Percentiles rank a stretch among this genome's conserved stretches.
Evolutionary conservation across 2,888 invertebrate species (phyloP).

Genomic region (Gortyna flavago): DNA sequence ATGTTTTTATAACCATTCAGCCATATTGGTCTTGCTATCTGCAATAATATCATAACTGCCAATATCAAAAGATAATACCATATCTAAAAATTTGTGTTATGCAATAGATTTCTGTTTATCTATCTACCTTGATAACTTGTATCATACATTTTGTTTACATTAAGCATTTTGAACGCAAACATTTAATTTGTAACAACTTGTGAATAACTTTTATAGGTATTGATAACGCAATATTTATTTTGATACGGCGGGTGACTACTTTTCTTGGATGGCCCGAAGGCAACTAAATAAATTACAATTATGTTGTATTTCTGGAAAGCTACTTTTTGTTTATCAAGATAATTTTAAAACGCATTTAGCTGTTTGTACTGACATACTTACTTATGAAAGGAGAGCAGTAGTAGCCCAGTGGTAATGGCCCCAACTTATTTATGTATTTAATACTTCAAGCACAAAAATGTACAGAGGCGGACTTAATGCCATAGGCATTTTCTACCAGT

Average conservation of each 20-base stretch:
- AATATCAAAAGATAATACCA: slow-evolving; percentile 27
- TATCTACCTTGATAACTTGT: slow-evolving; percentile 61
- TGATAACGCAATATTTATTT: slow-evolving; percentile 40
- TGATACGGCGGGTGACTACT: slow-evolving; percentile 40
- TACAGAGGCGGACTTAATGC: no score
- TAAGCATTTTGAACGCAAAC: slow-evolving; percentile 40
- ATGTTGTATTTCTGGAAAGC: slow-evolving; percentile 5
- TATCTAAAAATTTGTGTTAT: slow-evolving; percentile 32
- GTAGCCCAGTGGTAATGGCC: no score
- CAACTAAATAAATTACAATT: slow-evolving; percentile 4
- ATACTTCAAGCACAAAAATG: no score
- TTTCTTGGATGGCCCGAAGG: slow-evolving; percentile 16
- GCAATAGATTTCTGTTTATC: slow-evolving; percentile 52
- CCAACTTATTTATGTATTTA: no score
- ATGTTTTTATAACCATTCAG: slow-evolving; percentile 1
- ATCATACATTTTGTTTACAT: slow-evolving; percentile 54
- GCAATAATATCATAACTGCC: slow-evolving; percentile 28
- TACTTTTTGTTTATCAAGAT: background rate
- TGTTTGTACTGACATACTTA: background rate
- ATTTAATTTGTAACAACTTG: slow-evolving; percentile 27
- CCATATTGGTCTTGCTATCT: slow-evolving; percentile 10
- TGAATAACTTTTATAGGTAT: slow-evolving; percentile 4
- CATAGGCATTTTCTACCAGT: no score
- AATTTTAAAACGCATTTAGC: background rate
- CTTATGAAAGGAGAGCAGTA: no score